A percentile compares a stretch with the other conserved stretches of the same genome.
Conservation (phyloP, 2,888 invertebrate species). For the Himalopsyche kuldschensis region DNA sequence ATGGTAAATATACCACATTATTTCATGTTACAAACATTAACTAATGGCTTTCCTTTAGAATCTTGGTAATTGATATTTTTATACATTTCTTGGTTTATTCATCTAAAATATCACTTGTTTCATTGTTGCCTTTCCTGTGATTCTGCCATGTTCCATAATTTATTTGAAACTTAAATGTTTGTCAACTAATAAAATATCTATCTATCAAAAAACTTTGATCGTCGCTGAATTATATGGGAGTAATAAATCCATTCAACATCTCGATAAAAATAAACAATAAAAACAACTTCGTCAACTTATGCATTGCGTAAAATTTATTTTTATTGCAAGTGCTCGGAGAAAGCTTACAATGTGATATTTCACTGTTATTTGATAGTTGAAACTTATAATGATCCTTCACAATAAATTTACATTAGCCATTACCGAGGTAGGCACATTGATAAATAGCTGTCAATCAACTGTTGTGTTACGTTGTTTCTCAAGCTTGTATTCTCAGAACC, state of each 20-base stretch:
- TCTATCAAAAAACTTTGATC: not conserved
- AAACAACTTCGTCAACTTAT: not conserved
- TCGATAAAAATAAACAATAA: not conserved
- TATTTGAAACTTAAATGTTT: too few relatives aligned
- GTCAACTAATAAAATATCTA: not conserved
- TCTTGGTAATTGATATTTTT: too few relatives aligned
- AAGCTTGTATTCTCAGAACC: not conserved
- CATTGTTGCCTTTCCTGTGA: too few relatives aligned
- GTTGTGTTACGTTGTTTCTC: not conserved
- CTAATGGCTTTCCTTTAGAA: too few relatives aligned
- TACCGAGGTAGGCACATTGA: not conserved
- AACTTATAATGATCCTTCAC: not conserved
- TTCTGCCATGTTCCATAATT: too few relatives aligned
- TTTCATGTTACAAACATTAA: too few relatives aligned
- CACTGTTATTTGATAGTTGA: not conserved
- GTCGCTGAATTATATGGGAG: not conserved
- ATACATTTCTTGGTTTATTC: too few relatives aligned
- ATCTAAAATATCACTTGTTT: too few relatives aligned
- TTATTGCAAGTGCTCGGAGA: not conserved
- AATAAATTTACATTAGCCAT: not conserved
- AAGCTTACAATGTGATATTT: not conserved
- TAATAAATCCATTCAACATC: not conserved
- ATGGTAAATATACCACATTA: too few relatives aligned
- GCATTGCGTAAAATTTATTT: not conserved
- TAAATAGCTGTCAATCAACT: conserved; percentile 11